phyloP scores from a whole-genome alignment of 2,888 invertebrate species.

The Eumerus sabulonum region DNA sequence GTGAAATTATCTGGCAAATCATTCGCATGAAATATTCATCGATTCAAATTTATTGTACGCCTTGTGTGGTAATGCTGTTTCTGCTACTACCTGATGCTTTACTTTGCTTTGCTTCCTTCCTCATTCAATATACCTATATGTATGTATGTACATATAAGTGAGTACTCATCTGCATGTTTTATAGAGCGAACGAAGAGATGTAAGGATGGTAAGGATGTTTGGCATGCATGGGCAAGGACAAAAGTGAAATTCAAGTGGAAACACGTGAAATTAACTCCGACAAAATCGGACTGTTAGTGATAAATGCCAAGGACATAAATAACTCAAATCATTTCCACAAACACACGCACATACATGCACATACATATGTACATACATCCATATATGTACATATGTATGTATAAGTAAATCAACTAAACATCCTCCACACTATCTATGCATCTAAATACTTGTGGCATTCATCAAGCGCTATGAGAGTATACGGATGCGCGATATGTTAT shows the following conservation, averaged over 20 bases:
- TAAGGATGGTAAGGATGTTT: neutral
- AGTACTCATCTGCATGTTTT: constrained; percentile 40
- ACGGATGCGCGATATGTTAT: constrained; percentile 48
- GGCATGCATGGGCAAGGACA: neutral
- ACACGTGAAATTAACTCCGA: constrained; percentile 5
- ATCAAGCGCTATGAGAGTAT: neutral
- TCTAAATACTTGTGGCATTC: constrained; percentile 6
- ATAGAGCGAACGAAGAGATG: constrained; percentile 2
- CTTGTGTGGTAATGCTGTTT: constrained; percentile 6
- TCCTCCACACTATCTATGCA: constrained; percentile 6
- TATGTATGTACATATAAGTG: constrained; percentile 8
- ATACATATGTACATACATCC: constrained; percentile 47
- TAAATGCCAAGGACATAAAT: constrained; percentile 37
- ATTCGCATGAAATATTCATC: constrained; percentile 74
- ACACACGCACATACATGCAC: constrained; percentile 57
- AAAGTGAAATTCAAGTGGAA: constrained; percentile 1
- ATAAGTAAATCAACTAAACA: constrained; percentile 28
- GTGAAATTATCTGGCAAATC: constrained; percentile 72
- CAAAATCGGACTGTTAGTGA: constrained; percentile 2
- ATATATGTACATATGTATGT: constrained; percentile 56
- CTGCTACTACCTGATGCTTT: constrained; percentile 41
- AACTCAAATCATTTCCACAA: constrained; percentile 37
- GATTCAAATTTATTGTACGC: constrained; percentile 70
- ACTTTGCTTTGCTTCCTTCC: constrained; percentile 5
- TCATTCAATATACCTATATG: neutral